phyloP scores from a whole-genome alignment of 2,888 invertebrate genomes.

The Hypsopygia costalis region DNA sequence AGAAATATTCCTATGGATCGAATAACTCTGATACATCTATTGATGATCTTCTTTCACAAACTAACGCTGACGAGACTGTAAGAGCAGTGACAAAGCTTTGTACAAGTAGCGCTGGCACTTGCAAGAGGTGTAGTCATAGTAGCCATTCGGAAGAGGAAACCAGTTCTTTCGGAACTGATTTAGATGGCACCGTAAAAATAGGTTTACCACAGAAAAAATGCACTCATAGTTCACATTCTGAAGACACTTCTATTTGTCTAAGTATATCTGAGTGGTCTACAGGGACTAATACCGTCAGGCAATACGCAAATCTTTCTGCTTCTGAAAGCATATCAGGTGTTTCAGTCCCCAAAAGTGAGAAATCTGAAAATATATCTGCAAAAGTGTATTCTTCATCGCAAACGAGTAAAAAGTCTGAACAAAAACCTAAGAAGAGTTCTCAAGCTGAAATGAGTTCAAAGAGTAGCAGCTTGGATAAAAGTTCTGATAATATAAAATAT shows the following conservation, averaged over 20 bases:
- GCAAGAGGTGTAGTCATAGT: slow-evolving; percentile 84
- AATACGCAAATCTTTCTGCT: slow-evolving; percentile 88
- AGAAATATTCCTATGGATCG: slow-evolving; percentile 77
- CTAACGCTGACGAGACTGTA: slow-evolving; percentile 80
- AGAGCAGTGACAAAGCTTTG: slow-evolving; percentile 72
- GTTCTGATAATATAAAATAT: slow-evolving; percentile 76
- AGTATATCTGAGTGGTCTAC: slow-evolving; percentile 95
- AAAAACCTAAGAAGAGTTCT: slow-evolving; percentile 60
- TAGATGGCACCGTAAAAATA: slow-evolving; percentile 90
- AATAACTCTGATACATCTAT: slow-evolving; percentile 84
- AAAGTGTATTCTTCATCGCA: slow-evolving; percentile 82
- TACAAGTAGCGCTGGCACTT: slow-evolving; percentile 74
- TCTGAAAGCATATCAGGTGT: slow-evolving; percentile 83
- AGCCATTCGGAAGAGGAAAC: slow-evolving; percentile 88
- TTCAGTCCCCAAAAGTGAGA: slow-evolving; percentile 82
- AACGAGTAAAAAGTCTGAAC: slow-evolving; percentile 73
- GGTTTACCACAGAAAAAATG: slow-evolving; percentile 90
- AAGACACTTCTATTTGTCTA: slow-evolving; percentile 92
- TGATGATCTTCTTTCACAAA: slow-evolving; percentile 81
- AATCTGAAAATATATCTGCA: slow-evolving; percentile 75
- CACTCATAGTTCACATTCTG: slow-evolving; percentile 91
- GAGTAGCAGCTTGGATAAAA: slow-evolving; percentile 81
- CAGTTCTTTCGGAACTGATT: slow-evolving; percentile 87
- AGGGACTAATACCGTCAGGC: slow-evolving; percentile 90
- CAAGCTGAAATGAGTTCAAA: slow-evolving; percentile 78